These are phyloP conservation scores for Gastracanthus pulcherrimus DNA, from an alignment of 2,888 invertebrate genomes.

Conservation along the genomic window DNA sequence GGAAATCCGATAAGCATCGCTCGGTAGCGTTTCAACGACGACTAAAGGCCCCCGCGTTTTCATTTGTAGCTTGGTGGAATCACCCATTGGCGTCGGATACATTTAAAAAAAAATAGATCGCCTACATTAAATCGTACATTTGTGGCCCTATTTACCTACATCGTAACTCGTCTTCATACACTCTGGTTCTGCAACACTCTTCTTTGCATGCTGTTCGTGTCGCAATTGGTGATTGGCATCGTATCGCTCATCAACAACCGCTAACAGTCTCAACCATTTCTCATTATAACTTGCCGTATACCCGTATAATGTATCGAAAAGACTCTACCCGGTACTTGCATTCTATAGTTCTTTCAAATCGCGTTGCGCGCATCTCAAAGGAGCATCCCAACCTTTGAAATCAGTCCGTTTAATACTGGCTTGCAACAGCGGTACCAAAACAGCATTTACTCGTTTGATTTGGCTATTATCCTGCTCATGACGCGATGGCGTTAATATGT, in stretches of 20 bases:
- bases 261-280: not conserved
- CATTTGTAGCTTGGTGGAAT: not conserved
- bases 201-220: not conserved
- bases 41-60: not conserved
- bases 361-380: not conserved
- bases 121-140: not conserved
- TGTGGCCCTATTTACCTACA: too few relatives aligned
- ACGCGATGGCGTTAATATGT: not conserved
- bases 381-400: not conserved
- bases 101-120: constrained; percentile 1
- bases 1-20: not conserved
- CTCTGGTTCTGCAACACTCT: not conserved
- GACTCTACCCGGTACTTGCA: not conserved
- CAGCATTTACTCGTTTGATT: not conserved
- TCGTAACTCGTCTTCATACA: not conserved
- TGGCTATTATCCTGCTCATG: constrained; percentile 1
- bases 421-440: not conserved
- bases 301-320: not conserved
- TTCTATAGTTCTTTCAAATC: too few relatives aligned
- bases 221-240: not conserved
- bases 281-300: not conserved
- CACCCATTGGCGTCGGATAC: not conserved
- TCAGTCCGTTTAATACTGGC: not conserved
- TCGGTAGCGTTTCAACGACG: not conserved
- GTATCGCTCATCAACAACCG: not conserved